Evolutionary conservation across 2,888 invertebrate genomes (phyloP).

Genomic region (Odontocerum albicorne): DNA sequence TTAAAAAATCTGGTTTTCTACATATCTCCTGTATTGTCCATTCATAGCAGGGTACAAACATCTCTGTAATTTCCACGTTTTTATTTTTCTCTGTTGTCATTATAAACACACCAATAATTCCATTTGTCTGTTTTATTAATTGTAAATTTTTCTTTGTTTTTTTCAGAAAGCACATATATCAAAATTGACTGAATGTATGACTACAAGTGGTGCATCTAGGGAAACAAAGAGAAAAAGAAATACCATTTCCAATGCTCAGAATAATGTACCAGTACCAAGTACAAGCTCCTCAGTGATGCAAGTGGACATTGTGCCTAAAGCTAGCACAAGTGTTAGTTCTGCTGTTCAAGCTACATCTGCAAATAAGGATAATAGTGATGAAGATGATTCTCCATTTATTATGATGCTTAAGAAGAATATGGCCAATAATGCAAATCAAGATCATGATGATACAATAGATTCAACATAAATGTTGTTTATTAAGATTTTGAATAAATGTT

Average conservation of each 20-base stretch:
- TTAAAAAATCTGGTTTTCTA: no score
- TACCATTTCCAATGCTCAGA: neutral
- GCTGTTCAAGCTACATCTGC: neutral
- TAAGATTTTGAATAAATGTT: no score
- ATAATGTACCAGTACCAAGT: neutral
- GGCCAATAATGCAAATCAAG: conserved; percentile 6
- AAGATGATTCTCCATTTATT: conserved; percentile 16
- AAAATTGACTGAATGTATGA: conserved; percentile 23
- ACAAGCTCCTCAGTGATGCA: neutral
- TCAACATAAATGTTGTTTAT: no score
- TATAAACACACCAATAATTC: no score
- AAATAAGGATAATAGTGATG: neutral
- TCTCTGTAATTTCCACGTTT: no score
- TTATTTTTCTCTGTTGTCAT: no score
- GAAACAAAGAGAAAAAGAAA: conserved; percentile 31
- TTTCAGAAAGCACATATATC: conserved; percentile 35
- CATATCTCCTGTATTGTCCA: no score
- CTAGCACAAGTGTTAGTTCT: conserved; percentile 6
- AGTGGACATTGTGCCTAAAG: neutral
- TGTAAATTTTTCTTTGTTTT: neutral
- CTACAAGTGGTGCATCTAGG: conserved; percentile 2
- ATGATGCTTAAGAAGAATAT: conserved; percentile 15
- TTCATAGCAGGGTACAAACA: no score
- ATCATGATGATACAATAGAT: conserved; percentile 17
- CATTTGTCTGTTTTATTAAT: conserved; percentile 34